Conservation (phyloP, 1,140 invertebrate species). For the Bombus fervidus region DNA sequence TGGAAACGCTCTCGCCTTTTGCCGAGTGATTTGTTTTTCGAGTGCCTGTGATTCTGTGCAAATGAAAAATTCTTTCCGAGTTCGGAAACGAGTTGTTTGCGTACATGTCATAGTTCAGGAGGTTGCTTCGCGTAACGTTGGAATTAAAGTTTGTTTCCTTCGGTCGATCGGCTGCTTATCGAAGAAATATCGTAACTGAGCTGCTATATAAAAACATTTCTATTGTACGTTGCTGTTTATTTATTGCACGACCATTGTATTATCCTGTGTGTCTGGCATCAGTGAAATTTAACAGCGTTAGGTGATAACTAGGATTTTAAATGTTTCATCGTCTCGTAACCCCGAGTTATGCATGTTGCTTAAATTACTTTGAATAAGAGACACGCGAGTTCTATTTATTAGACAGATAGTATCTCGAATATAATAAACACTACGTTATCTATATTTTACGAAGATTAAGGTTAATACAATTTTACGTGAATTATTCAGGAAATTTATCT, state of each 20-base stretch:
- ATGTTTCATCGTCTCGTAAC: background rate
- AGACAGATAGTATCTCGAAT: background rate
- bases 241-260: background rate
- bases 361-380: too few relatives aligned
- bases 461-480: background rate
- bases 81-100: background rate
- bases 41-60: background rate
- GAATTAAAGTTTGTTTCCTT: background rate
- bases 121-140: background rate
- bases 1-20: constrained; percentile 10
- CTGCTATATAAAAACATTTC: background rate
- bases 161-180: background rate
- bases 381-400: background rate
- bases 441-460: background rate
- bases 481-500: background rate
- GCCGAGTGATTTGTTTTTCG: constrained; percentile 34
- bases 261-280: background rate
- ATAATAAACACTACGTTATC: background rate
- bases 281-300: background rate
- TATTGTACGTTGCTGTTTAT: background rate
- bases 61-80: constrained; percentile 18
- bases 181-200: background rate
- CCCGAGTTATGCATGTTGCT: too few relatives aligned
- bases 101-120: too few relatives aligned
- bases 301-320: too few relatives aligned